Percentiles rank a stretch among this genome's conserved stretches.
Evolutionary conservation across 2,797 vertebrate genomes (phyloP).

Genomic region (Vespertilio murinus): DNA sequence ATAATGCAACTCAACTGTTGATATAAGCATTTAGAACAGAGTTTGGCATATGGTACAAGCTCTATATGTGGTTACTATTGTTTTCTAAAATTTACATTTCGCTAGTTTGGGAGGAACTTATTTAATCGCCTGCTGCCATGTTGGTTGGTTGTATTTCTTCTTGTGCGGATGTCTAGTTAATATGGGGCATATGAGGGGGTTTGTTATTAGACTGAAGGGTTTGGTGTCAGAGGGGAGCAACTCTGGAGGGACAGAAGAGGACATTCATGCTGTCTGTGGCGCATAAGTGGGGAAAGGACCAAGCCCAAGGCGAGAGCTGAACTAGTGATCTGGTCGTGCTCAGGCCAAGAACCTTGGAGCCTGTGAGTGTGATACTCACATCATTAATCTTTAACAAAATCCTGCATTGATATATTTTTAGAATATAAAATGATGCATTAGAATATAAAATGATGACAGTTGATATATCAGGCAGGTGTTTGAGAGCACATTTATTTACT

Average conservation of each 20-base stretch:
- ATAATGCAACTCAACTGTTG: background rate
- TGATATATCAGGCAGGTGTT: background rate
- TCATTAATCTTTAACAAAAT: background rate
- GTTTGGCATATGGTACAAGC: background rate
- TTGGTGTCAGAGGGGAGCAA: rapidly evolving
- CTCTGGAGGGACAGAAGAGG: background rate
- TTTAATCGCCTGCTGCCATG: background rate
- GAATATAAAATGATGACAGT: background rate
- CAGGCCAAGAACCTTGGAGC: background rate
- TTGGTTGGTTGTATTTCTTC: background rate
- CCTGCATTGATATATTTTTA: background rate
- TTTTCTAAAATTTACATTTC: background rate
- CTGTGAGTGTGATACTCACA: background rate
- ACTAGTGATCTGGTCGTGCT: background rate
- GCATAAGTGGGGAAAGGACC: background rate
- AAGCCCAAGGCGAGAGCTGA: background rate
- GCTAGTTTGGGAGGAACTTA: background rate
- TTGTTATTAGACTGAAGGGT: background rate
- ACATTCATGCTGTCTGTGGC: rapidly evolving
- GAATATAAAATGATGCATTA: background rate
- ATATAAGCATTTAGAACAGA: background rate
- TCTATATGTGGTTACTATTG: background rate
- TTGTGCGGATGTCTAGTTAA: background rate
- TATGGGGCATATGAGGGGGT: rapidly evolving
- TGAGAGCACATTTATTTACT: background rate